Base-by-base conservation (phyloP, 2,888 invertebrate species). In the Monopis laevigella region DNA sequence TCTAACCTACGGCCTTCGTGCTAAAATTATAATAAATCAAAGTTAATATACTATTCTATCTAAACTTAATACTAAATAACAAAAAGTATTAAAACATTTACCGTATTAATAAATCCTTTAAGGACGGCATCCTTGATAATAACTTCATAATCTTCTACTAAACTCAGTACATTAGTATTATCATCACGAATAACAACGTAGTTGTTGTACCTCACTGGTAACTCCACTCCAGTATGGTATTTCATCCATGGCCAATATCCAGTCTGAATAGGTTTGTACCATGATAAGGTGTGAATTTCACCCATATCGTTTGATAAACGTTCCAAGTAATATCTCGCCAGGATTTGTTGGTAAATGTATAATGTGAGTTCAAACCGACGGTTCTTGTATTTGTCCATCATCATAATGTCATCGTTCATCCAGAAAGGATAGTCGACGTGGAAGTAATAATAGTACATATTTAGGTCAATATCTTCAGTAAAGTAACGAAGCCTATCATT, bases 381-480 rank as follows among this genome's bases (percentile, higher is more conserved):
- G 19, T 49, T 52, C 45, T 59, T 65, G 13, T 57, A 55, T 47
- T 70, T 70, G 51, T 65, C 62, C 32, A 32, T 32, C 32, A 32
- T 32, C 11, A 63, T 65, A 27, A 78, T 57, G 2, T 68, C 64
- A 39, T 75, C 70, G 32, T 71, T 77, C 77, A 87, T 73, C 84
- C 86, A 87, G 75, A 84, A 86, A n/a, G 87, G 87, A 53, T 72
- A 82, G 47, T 84, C 82, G 42, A 82, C 59, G 49, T 86, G 83
- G 77, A 83, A 83, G 62, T 82, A 84, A 62, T 82, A 84, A 58
- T 86, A 86, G 59, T 83, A 86, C 3, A 80, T 68, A 62, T 86
- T 87, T 6, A 87, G 68, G 43, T 83, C 87, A 50, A 87, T 81
- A 52, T 88, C 88, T 59, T 88, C 87, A n/a, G 84, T 84, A 62